A percentile compares a stretch with the other conserved stretches of the same genome.
Conservation (phyloP, 1,140 invertebrate genomes). For the Adelges cooleyi region DNA sequence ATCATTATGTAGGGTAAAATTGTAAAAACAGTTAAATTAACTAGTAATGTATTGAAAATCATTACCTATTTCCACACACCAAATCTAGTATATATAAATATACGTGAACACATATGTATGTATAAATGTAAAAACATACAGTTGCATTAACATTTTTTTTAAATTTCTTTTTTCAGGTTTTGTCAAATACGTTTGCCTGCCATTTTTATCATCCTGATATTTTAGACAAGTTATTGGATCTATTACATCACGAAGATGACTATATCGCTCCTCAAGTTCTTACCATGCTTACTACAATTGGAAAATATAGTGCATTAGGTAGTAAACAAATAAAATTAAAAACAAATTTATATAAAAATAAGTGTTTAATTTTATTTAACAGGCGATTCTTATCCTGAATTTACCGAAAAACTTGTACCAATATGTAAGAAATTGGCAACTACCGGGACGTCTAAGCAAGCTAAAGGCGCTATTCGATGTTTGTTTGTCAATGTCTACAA, state of each 20-base stretch:
- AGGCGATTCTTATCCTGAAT: slow-evolving; percentile 59
- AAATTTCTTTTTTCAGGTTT: slow-evolving; percentile 47
- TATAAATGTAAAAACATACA: not conserved
- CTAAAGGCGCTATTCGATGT: slow-evolving; percentile 89
- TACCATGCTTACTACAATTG: slow-evolving; percentile 73
- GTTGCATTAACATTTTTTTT: slow-evolving; percentile 24
- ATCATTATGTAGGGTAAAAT: too few relatives aligned
- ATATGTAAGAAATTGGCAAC: slow-evolving; percentile 77
- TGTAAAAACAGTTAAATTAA: too few relatives aligned
- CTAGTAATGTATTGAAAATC: too few relatives aligned
- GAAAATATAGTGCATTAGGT: slow-evolving; percentile 70
- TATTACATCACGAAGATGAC: slow-evolving; percentile 70
- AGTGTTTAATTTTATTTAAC: slow-evolving; percentile 35
- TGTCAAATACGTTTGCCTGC: slow-evolving; percentile 83
- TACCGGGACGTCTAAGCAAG: slow-evolving; percentile 83
- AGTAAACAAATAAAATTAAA: slow-evolving; percentile 34
- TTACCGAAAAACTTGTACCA: slow-evolving; percentile 62
- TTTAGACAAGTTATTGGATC: slow-evolving; percentile 60
- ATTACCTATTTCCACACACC: too few relatives aligned
- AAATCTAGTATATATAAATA: too few relatives aligned
- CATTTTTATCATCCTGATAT: slow-evolving; percentile 83
- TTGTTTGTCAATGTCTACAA: slow-evolving; percentile 74
- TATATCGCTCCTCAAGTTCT: slow-evolving; percentile 68
- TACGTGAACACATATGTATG: too few relatives aligned
- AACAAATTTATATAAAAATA: not conserved